Base-by-base conservation (phyloP, 23 tunicate genomes). In the Oikopleura vanhoeffeni region DNA sequence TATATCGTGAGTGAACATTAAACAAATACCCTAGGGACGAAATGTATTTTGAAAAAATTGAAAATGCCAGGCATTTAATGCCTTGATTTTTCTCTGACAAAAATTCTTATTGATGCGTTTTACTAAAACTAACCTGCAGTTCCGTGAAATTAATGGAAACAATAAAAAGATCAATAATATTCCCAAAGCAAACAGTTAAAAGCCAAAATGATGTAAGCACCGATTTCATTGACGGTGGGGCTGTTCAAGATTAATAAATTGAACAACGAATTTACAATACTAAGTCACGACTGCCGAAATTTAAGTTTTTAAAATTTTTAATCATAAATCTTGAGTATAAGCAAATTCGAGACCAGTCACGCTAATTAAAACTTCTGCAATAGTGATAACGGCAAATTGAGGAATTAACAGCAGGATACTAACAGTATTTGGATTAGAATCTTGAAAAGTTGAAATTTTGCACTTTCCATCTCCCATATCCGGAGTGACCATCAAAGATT, bases 201-300 rank as follows among this genome's bases (percentile, higher is more conserved):
- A 95, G 87, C 99, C 99, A 95, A 49, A 95, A 83, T 57, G 91
- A 87, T 34, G 91, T 86, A 27, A 95, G 86, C 35, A 95, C 99
- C 0, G 99, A 95, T 67, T 95, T 95, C 99, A 95, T 95, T 85
- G 87, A 87, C 18, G 96, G 96, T 1, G 99, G 99, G 30, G 99
- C 99, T n/a, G n/a, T n/a, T n/a, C n/a, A n/a, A n/a, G n/a, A n/a
- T n/a, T n/a, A n/a, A n/a, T n/a, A n/a, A n/a, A n/a, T n/a, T n/a
- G n/a, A n/a, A n/a, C n/a, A n/a, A n/a, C n/a, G n/a, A n/a, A n/a
- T n/a, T n/a, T n/a, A n/a, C n/a, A n/a, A n/a, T n/a, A n/a, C n/a
- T n/a, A n/a, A n/a, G n/a, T n/a, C n/a, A n/a, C n/a, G n/a, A n/a
- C n/a, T n/a, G n/a, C n/a, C n/a, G n/a, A n/a, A n/a, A n/a, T n/a